A percentile compares a stretch with the other conserved stretches of the same genome.
Evolutionary conservation across 2,113 vertebrate genomes (phyloP).

Genomic region (Kobus ellipsiprymnus): DNA sequence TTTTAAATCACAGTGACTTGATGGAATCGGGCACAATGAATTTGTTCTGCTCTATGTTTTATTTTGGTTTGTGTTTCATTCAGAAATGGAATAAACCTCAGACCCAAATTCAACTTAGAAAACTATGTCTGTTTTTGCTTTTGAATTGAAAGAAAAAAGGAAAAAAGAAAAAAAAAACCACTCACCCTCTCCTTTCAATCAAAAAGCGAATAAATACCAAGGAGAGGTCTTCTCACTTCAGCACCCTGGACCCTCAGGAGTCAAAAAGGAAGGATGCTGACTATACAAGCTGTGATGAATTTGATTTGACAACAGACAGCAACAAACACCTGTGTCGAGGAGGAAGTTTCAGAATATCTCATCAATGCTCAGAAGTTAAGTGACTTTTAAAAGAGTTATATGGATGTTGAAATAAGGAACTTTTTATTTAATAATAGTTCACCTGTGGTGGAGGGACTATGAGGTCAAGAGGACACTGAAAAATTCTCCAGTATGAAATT

Average conservation of each 20-base stretch:
- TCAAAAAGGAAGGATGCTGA: constrained; percentile 53
- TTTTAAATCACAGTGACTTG: constrained; percentile 59
- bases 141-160: constrained; percentile 59
- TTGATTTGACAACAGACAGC: constrained; percentile 64
- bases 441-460: constrained; percentile 54
- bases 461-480: constrained; percentile 37
- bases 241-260: constrained; percentile 26
- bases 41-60: not conserved
- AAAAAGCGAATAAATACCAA: constrained; percentile 74
- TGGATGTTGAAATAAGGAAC: constrained; percentile 62
- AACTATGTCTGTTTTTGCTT: constrained; percentile 77
- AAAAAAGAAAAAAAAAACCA: not conserved
- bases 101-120: constrained; percentile 74
- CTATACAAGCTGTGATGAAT: constrained; percentile 57
- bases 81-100: constrained; percentile 72
- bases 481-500: constrained; percentile 54
- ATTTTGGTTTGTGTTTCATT: constrained; percentile 13
- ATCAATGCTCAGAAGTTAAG: constrained; percentile 61
- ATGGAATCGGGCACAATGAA: constrained; percentile 38
- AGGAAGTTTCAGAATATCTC: constrained; percentile 70
- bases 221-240: constrained; percentile 62
- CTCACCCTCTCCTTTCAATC: constrained; percentile 73
- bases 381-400: not conserved
- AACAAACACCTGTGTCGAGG: constrained; percentile 70
- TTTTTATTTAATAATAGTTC: constrained; percentile 64